Base-by-base conservation (phyloP, 2,888 invertebrate genomes). In the Leptogaster cylindrica region DNA sequence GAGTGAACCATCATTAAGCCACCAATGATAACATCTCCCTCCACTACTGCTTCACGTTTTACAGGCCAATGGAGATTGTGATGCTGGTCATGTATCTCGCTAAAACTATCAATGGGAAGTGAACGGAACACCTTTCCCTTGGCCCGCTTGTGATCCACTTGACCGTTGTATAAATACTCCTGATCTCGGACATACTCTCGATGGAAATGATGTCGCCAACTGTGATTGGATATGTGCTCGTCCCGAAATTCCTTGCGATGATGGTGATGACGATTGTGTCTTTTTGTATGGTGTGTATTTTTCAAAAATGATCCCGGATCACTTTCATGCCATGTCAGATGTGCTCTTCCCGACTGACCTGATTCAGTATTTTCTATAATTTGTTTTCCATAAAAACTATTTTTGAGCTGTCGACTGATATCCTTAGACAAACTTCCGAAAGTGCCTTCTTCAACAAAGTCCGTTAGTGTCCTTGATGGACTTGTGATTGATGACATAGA, bases 1-100 rank as follows among this genome's bases (percentile, higher is more conserved):
- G 92, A 91, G 80, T 94, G 94, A 10, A 94, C 92, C 95, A 94
- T 95, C 92, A 95, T 94, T 51, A 95, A 84, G 0, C 93, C 94
- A 2, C 95, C 95, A 18, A 95, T 83, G 25, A 92, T 86, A 70
- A 95, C 84, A 76, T 93, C 89, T 0, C 94, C 95, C 73, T 91
- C 90, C 5, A 93, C 86, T n/a, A 88, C 86, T 1, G 92, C 91
- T 71, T 91, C 89, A 72, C 87, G 87, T 77, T 91, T 92, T 27
- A 90, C 86, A 0, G 92, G 91, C 92, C 91, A 91, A 73, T 81
- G 83, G 33, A 76, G 33, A 67, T 67, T 68, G 33, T 70, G 68
- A 66, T 71, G 70, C 41, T 70, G 71, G 39, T 73, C 71, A 68
- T 69, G 69, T 12, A 66, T 39, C 25, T 70, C 67, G n/a, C 63